Evolutionary conservation across 1,140 invertebrate genomes (phyloP).

Genomic region (Aplysia californica): DNA sequence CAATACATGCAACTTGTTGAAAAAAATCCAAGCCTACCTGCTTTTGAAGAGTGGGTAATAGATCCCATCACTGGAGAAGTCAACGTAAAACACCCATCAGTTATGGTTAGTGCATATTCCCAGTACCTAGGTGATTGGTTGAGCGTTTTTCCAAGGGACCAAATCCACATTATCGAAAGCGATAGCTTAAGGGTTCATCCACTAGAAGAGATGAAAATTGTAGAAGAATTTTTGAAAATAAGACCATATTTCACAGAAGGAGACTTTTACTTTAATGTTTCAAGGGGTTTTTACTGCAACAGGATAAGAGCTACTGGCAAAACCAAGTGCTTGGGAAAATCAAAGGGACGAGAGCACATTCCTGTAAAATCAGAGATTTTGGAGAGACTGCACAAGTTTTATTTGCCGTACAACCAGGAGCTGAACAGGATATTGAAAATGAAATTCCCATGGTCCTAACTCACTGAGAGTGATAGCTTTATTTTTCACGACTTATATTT

Average conservation of each 20-base stretch:
- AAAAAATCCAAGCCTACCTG: background rate
- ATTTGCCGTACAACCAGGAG: conserved; percentile 17
- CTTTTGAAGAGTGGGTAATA: conserved; percentile 11
- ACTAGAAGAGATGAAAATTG: background rate
- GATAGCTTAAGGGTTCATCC: background rate
- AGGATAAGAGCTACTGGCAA: conserved; percentile 3
- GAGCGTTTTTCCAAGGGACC: background rate
- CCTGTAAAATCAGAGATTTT: background rate
- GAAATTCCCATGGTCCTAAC: conserved; percentile 5
- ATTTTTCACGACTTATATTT: too few species aligned
- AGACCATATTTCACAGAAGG: background rate
- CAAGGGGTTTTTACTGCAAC: conserved; percentile 12
- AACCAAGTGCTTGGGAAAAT: conserved; percentile 5
- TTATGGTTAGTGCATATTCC: conserved; percentile 1
- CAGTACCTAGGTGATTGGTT: conserved; percentile 2
- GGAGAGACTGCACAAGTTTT: background rate
- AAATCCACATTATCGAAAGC: conserved; percentile 22
- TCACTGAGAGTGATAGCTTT: background rate
- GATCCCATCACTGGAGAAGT: background rate
- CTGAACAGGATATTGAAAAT: background rate
- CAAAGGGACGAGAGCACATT: conserved; percentile 8
- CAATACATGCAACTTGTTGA: conserved; percentile 24
- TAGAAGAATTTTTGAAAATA: conserved; percentile 10
- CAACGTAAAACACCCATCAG: background rate
- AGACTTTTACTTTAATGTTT: conserved; percentile 15